phyloP scores from a whole-genome alignment of 2,888 invertebrate genomes.

The Endomychus coccineus region DNA sequence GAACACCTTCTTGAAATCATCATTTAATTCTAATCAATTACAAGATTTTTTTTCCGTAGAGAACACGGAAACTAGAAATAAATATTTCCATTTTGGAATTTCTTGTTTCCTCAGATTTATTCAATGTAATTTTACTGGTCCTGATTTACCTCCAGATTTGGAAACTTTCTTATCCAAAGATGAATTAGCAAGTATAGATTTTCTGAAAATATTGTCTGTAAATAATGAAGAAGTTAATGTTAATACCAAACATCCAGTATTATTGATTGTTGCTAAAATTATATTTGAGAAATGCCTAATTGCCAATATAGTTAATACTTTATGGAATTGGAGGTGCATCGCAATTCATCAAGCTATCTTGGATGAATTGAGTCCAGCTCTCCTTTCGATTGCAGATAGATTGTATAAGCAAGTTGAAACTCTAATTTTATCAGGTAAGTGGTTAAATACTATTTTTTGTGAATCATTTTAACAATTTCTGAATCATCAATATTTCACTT shows the following conservation, averaged over 20 bases:
- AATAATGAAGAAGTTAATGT: constrained; percentile 63
- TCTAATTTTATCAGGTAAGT: constrained; percentile 39
- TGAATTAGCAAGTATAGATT: constrained; percentile 45
- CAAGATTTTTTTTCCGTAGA: constrained; percentile 17
- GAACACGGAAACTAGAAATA: constrained; percentile 43
- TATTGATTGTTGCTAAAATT: constrained; percentile 41
- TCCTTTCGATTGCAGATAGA: constrained; percentile 53
- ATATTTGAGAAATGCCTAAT: constrained; percentile 39
- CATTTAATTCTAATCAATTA: constrained; percentile 21
- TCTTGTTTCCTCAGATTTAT: constrained; percentile 65
- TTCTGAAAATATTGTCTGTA: constrained; percentile 43
- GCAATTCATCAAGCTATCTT: constrained; percentile 68
- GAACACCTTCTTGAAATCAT: constrained; percentile 20
- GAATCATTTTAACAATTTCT: too few species aligned
- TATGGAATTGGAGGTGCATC: constrained; percentile 72
- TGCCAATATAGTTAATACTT: constrained; percentile 43
- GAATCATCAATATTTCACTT: too few species aligned
- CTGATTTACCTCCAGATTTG: constrained; percentile 45
- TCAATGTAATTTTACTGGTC: constrained; percentile 78
- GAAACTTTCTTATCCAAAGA: constrained; percentile 42
- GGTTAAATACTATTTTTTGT: not conserved
- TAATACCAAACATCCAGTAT: constrained; percentile 54
- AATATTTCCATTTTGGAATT: constrained; percentile 49
- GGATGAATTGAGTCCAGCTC: constrained; percentile 64
- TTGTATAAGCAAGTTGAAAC: constrained; percentile 37